Evolutionary conservation across 2,888 invertebrate genomes (phyloP).

Genomic region (Caenorhabditis angaria): DNA sequence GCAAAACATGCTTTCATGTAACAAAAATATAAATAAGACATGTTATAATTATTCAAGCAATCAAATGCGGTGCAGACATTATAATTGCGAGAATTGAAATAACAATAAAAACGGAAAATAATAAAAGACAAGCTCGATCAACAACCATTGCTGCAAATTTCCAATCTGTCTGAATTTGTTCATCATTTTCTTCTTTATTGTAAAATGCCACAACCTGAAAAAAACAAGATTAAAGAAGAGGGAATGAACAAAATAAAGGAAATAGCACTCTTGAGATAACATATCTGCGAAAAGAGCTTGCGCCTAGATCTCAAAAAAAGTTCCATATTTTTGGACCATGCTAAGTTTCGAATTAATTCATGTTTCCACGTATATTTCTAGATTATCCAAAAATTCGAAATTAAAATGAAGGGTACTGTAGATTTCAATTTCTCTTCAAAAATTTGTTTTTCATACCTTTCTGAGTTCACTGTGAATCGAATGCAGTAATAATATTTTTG

Average conservation of each 20-base stretch:
- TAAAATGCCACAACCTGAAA: constrained; percentile 50
- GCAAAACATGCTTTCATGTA: background rate
- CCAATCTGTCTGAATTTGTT: constrained; percentile 61
- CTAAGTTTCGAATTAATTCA: too few relatives aligned
- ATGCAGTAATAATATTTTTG: constrained; percentile 60
- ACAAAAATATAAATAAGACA: background rate
- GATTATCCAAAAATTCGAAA: too few relatives aligned
- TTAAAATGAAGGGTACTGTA: background rate
- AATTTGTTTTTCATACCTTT: constrained; percentile 37
- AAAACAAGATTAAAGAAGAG: background rate
- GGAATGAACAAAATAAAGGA: background rate
- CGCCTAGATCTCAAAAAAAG: too few relatives aligned
- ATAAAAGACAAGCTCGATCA: constrained; percentile 59
- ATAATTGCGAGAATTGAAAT: constrained; percentile 57
- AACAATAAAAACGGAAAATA: constrained; percentile 61
- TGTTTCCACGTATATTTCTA: too few relatives aligned
- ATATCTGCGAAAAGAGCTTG: too few relatives aligned
- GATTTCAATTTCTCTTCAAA: background rate
- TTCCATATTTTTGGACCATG: too few relatives aligned
- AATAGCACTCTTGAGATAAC: too few relatives aligned
- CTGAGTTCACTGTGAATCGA: constrained; percentile 60
- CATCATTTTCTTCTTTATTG: constrained; percentile 57
- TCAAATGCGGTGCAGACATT: constrained; percentile 60
- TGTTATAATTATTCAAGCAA: constrained; percentile 39
- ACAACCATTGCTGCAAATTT: constrained; percentile 62